Evolutionary conservation across 1,140 invertebrate species (phyloP).

Genomic region (Cyclargus thomasi): DNA sequence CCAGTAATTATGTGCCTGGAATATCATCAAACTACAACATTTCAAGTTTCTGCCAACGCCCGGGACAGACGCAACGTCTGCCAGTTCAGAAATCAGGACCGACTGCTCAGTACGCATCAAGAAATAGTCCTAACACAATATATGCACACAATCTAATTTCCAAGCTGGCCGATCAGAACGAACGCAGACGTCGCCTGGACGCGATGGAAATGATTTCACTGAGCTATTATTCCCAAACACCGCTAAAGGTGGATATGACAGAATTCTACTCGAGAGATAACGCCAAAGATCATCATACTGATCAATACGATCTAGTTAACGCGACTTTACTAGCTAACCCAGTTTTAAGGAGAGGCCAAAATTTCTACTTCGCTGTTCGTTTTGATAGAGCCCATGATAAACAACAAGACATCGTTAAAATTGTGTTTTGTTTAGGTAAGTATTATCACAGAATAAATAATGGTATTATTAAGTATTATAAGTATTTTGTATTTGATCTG

Average conservation of each 20-base stretch:
- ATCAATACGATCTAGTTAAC: slow-evolving; percentile 79
- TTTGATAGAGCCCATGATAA: slow-evolving; percentile 75
- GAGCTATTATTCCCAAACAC: slow-evolving; percentile 72
- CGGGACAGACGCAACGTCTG: slow-evolving; percentile 67
- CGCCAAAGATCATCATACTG: slow-evolving; percentile 79
- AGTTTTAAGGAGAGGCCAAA: slow-evolving; percentile 78
- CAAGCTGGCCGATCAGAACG: slow-evolving; percentile 71
- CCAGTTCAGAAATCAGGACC: slow-evolving; percentile 68
- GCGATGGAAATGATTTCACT: slow-evolving; percentile 70
- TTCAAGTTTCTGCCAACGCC: slow-evolving; percentile 69
- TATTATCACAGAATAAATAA: too few species aligned
- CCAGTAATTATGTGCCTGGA: slow-evolving; percentile 69
- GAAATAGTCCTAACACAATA: slow-evolving; percentile 69
- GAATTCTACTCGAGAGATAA: slow-evolving; percentile 81
- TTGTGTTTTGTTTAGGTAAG: slow-evolving; percentile 71
- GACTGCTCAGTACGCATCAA: slow-evolving; percentile 62
- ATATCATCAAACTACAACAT: slow-evolving; percentile 70
- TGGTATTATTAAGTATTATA: too few species aligned
- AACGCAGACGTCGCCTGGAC: slow-evolving; percentile 69
- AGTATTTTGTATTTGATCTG: too few species aligned
- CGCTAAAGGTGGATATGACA: slow-evolving; percentile 77
- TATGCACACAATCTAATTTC: slow-evolving; percentile 71
- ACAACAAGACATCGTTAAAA: slow-evolving; percentile 69
- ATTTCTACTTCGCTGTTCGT: slow-evolving; percentile 78
- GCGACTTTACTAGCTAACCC: slow-evolving; percentile 71